Evolutionary conservation across 2,888 invertebrate genomes (phyloP).

Genomic region (Disparrhopalites patrizii): DNA sequence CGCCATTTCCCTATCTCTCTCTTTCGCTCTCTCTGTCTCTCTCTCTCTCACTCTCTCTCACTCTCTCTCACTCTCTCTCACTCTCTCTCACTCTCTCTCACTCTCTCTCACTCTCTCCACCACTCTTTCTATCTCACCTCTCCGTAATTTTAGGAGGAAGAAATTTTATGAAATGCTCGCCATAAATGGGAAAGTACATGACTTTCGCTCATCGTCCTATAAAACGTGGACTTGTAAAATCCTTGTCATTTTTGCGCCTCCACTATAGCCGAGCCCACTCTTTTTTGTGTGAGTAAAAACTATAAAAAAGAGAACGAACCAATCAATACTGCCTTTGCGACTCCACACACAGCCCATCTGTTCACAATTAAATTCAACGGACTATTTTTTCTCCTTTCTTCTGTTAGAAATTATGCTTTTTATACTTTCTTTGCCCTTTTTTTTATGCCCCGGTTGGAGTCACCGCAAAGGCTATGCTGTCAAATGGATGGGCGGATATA

Average conservation of each 20-base stretch:
- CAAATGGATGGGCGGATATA: too few species aligned
- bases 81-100: neutral
- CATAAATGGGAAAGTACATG: too few species aligned
- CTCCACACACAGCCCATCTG: slow-evolving; percentile 13
- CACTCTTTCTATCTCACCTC: slow-evolving; percentile 8
- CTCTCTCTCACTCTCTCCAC: slow-evolving; percentile 12
- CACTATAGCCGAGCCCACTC: too few species aligned
- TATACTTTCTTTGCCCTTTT: neutral
- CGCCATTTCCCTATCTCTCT: neutral
- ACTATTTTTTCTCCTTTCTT: slow-evolving; percentile 3
- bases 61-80: neutral
- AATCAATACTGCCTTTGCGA: slow-evolving; percentile 19
- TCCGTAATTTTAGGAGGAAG: neutral
- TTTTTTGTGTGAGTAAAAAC: slow-evolving; percentile 6
- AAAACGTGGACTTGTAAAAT: slow-evolving; percentile 8
- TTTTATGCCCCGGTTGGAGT: neutral
- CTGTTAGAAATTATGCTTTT: neutral
- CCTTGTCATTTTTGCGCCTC: too few species aligned
- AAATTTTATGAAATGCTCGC: too few species aligned
- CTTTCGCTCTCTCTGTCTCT: slow-evolving; percentile 12
- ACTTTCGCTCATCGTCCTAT: slow-evolving; percentile 4
- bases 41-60: neutral
- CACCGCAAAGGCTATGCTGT: too few species aligned
- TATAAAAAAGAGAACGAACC: slow-evolving; percentile 11
- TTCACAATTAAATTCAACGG: neutral